phyloP scores from a whole-genome alignment of 2,113 vertebrate species.

The Gopherus flavomarginatus region DNA sequence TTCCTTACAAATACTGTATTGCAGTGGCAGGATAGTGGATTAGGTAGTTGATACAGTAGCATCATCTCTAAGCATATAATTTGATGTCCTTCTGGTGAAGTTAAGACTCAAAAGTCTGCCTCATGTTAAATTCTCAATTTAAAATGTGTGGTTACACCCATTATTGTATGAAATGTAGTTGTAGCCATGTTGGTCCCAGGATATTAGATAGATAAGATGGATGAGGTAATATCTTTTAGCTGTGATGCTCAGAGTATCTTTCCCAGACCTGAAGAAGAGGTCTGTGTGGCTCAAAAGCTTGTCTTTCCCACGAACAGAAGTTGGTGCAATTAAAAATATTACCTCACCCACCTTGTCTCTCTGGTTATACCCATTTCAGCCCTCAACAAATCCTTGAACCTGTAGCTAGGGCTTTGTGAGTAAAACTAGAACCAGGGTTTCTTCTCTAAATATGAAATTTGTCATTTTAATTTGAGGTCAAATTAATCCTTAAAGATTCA shows the following conservation, averaged over 20 bases:
- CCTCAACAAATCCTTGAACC: neutral
- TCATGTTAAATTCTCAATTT: neutral
- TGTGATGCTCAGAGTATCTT: neutral
- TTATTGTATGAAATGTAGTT: neutral
- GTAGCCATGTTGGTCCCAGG: neutral
- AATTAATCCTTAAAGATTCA: neutral
- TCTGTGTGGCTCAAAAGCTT: neutral
- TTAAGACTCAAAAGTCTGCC: neutral
- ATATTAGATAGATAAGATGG: neutral
- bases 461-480: neutral
- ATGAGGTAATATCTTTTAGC: neutral
- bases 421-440: neutral
- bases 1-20: neutral
- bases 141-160: neutral
- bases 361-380: neutral
- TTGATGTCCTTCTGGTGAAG: neutral
- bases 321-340: neutral
- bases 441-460: neutral
- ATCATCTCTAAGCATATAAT: neutral
- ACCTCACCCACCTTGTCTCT: neutral
- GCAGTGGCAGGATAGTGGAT: neutral
- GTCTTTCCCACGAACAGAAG: neutral
- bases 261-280: neutral
- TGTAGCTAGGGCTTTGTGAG: neutral
- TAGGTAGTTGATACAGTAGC: neutral